phyloP scores from a whole-genome alignment of 1,140 invertebrate species.

The Dermatophagoides farinae region DNA sequence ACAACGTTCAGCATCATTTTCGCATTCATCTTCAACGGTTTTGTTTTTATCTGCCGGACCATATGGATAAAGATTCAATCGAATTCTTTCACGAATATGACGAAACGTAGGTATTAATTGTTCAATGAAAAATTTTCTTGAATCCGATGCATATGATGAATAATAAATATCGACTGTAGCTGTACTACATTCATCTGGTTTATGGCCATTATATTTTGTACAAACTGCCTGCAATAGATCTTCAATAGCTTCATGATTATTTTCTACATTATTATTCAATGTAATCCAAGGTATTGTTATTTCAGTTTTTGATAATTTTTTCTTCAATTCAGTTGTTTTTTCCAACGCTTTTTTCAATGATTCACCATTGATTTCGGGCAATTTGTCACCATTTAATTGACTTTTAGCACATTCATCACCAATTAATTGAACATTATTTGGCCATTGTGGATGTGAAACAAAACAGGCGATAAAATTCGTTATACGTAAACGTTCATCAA shows the following conservation, averaged over 20 bases:
- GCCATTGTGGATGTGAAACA: constrained; percentile 9
- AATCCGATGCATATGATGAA: constrained; percentile 8
- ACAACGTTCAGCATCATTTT: not conserved
- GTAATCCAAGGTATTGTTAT: constrained; percentile 1
- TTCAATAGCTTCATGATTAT: constrained; percentile 1
- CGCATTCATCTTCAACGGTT: constrained; percentile 2
- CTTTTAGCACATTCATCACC: constrained; percentile 1
- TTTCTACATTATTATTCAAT: not conserved
- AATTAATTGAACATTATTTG: not conserved
- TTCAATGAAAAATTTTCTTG: constrained; percentile 12
- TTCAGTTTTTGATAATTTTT: not conserved
- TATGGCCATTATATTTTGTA: constrained; percentile 6
- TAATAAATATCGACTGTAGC: constrained; percentile 11
- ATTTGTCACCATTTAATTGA: constrained; percentile 5
- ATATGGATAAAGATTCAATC: constrained; percentile 10
- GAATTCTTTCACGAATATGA: constrained; percentile 9
- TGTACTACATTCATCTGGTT: constrained; percentile 12
- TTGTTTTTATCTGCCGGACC: not conserved
- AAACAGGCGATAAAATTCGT: constrained; percentile 5
- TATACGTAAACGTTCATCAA: constrained; percentile 8
- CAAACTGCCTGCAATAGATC: constrained; percentile 12
- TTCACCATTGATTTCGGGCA: not conserved
- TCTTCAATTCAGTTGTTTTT: not conserved
- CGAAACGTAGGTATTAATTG: constrained; percentile 6
- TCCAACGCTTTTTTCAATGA: not conserved